Percentiles rank a stretch among this genome's conserved stretches.
phyloP scores from a whole-genome alignment of 2,113 vertebrate genomes.

The Neopipo cinnamomea region DNA sequence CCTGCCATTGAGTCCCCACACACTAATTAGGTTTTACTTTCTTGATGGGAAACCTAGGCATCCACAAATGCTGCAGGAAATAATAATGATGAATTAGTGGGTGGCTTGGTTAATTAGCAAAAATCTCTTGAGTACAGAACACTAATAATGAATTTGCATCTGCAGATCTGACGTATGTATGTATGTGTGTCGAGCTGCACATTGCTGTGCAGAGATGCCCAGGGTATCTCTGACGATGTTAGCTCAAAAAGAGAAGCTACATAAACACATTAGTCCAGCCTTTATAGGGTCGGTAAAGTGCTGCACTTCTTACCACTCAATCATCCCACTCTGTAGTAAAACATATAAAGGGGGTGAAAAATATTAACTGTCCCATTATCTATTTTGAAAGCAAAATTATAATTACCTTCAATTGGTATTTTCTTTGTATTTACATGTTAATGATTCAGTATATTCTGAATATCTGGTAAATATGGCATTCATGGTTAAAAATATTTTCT shows the following conservation, averaged over 20 bases:
- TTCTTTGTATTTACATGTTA: neutral
- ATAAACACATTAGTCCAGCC: neutral
- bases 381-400: neutral
- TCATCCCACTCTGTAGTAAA: neutral
- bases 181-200: neutral
- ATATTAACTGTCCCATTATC: neutral
- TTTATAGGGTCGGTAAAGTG: neutral
- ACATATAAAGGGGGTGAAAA: neutral
- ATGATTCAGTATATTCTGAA: neutral
- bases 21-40: slow-evolving; percentile 7
- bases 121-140: neutral
- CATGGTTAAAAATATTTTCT: neutral
- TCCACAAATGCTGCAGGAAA: neutral
- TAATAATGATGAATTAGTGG: neutral
- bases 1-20: neutral
- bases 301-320: neutral
- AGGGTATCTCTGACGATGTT: neutral
- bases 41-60: neutral
- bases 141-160: neutral
- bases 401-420: neutral
- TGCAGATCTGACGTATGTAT: neutral
- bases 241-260: neutral
- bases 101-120: slow-evolving; percentile 4
- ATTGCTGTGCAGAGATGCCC: neutral
- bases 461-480: neutral